These are phyloP conservation scores for Masticophis lateralis DNA, from an alignment of 2,797 vertebrate genomes.

Conservation along the genomic window DNA sequence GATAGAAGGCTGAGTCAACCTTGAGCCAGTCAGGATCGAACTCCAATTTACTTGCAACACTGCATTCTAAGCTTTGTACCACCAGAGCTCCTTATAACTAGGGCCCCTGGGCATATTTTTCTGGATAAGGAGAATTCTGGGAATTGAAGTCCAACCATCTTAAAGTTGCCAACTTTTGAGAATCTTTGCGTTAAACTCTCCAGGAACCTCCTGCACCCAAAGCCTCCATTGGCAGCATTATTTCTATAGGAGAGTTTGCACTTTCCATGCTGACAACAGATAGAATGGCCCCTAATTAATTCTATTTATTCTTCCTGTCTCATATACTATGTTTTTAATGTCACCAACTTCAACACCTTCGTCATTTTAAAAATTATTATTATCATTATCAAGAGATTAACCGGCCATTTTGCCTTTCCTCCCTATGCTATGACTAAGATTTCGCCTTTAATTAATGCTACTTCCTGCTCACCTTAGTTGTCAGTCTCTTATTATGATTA, in stretches of 20 bases:
- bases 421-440: constrained; percentile 45
- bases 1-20: no score
- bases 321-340: accelerated
- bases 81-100: not conserved
- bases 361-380: not conserved
- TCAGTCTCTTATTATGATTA: constrained; percentile 33
- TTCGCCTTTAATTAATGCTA: constrained; percentile 63
- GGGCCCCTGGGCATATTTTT: not conserved
- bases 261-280: not conserved
- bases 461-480: constrained; percentile 44
- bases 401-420: constrained; percentile 12
- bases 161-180: not conserved
- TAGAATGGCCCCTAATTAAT: constrained; percentile 24
- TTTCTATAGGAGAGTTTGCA: accelerated
- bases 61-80: not conserved
- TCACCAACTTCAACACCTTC: not conserved
- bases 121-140: not conserved
- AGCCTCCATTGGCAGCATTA: not conserved
- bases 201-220: not conserved
- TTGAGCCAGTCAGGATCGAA: no score
- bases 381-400: constrained; percentile 36
- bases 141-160: not conserved
- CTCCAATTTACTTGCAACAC: not conserved
- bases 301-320: constrained; percentile 8
- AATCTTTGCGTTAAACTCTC: not conserved